Conservation (phyloP, 2,113 vertebrate genomes). For the Chitala chitala region DNA sequence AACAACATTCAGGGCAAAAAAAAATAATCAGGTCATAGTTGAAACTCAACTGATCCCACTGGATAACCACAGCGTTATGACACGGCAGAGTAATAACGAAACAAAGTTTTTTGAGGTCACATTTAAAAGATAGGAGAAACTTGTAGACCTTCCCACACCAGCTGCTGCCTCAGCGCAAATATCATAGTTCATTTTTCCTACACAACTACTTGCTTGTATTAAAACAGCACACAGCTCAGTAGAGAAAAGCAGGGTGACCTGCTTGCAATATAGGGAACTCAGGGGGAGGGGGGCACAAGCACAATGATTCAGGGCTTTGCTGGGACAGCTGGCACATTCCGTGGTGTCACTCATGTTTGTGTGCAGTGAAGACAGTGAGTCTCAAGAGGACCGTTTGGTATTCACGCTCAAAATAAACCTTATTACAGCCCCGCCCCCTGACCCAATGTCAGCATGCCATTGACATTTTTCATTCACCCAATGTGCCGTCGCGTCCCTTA, state of each 20-base stretch:
- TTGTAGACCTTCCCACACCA: no score
- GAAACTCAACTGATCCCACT: slow-evolving; percentile 17
- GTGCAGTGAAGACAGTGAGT: background rate
- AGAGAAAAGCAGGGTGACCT: background rate
- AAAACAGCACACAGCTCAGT: background rate
- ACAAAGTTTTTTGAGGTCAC: background rate
- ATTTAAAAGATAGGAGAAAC: no score
- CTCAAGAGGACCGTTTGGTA: slow-evolving; percentile 54
- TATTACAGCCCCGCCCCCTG: slow-evolving; percentile 9
- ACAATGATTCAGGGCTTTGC: background rate
- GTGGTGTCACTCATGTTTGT: background rate
- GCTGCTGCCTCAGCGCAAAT: no score
- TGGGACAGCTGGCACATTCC: background rate
- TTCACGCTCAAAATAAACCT: slow-evolving; percentile 66
- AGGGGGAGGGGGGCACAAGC: background rate
- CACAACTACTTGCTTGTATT: no score
- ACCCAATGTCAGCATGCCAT: slow-evolving; percentile 52
- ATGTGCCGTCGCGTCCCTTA: slow-evolving; percentile 53
- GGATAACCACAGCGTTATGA: slow-evolving; percentile 4
- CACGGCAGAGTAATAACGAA: background rate
- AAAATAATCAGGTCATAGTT: slow-evolving; percentile 37
- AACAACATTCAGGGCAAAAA: slow-evolving; percentile 24
- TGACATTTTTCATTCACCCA: slow-evolving; percentile 52
- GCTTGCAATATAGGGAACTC: background rate
- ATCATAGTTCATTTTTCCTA: no score